Evolutionary conservation across 23 tunicate species (phyloP).

Genomic region (Styela plicata): DNA sequence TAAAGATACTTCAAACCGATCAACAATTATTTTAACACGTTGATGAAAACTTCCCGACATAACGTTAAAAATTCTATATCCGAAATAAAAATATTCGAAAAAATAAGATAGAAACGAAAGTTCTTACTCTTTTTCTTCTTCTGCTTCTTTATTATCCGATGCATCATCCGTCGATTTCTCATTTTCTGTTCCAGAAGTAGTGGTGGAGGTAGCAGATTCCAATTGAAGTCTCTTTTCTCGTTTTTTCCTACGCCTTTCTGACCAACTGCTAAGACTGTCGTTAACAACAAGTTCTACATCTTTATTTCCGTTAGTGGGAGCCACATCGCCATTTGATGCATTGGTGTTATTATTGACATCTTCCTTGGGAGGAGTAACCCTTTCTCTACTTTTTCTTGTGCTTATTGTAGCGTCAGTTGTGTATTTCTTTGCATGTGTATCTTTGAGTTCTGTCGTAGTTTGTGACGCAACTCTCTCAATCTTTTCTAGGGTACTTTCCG

Average conservation of each 20-base stretch:
- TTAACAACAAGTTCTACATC: neutral
- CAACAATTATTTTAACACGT: too few species aligned
- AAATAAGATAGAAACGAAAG: too few species aligned
- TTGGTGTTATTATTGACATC: conserved; percentile 17
- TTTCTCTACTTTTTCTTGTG: neutral
- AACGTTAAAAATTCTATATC: too few species aligned
- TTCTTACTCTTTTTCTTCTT: neutral
- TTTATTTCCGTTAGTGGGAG: conserved; percentile 10
- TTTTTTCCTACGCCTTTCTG: conserved; percentile 15
- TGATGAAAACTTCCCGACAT: too few species aligned
- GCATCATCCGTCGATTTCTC: conserved; percentile 1
- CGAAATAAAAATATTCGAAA: too few species aligned
- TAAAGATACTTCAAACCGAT: too few species aligned
- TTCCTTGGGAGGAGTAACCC: neutral
- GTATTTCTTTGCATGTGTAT: neutral
- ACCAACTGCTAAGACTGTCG: conserved; percentile 31
- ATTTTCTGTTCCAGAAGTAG: neutral
- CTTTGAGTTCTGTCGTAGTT: neutral
- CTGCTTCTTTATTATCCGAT: conserved; percentile 4
- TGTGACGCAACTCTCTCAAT: neutral
- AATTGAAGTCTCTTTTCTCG: conserved; percentile 6
- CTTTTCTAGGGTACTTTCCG: neutral
- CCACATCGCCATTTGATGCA: neutral
- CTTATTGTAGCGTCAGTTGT: neutral
- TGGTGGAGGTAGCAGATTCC: neutral